Evolutionary conservation across 2,797 vertebrate species (phyloP).

Genomic region (Allobates femoralis): DNA sequence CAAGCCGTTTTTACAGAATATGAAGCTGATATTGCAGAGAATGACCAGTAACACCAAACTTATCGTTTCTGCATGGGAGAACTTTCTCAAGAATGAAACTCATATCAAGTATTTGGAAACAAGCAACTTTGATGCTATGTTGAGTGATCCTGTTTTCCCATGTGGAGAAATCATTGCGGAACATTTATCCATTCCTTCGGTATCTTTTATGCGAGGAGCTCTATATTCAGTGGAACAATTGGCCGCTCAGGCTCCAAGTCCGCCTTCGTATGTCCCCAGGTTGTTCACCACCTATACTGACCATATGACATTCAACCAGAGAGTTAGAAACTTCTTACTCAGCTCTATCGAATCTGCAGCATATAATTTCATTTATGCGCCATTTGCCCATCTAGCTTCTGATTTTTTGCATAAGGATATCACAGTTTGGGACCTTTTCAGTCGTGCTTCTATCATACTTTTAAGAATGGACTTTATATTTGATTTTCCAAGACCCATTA

Average conservation of each 20-base stretch:
- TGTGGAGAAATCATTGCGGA: constrained; percentile 71
- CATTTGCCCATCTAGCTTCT: constrained; percentile 68
- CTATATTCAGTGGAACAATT: constrained; percentile 64
- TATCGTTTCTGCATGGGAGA: constrained; percentile 64
- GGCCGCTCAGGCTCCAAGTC: constrained; percentile 67
- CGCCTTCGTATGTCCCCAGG: constrained; percentile 69
- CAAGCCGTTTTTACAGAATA: accelerated
- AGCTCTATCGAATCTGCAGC: constrained; percentile 13
- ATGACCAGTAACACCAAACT: background rate
- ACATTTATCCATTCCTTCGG: constrained; percentile 69
- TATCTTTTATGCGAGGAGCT: constrained; percentile 66
- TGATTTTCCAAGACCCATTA: constrained; percentile 79
- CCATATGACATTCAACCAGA: constrained; percentile 65
- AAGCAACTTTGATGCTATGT: constrained; percentile 67
- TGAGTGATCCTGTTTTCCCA: constrained; percentile 69
- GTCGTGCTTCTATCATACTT: constrained; percentile 71
- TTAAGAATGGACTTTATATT: constrained; percentile 79
- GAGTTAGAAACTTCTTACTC: background rate
- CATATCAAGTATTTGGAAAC: constrained; percentile 63
- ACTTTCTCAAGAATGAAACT: constrained; percentile 64
- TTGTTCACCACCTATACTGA: constrained; percentile 67
- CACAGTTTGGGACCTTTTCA: constrained; percentile 55
- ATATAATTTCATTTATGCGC: constrained; percentile 65
- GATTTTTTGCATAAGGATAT: constrained; percentile 68
- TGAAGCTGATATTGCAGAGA: constrained; percentile 52